A percentile compares a stretch with the other conserved stretches of the same genome.
phyloP scores from a whole-genome alignment of 1,140 invertebrate species.

The Drosophila aff. region DNA sequence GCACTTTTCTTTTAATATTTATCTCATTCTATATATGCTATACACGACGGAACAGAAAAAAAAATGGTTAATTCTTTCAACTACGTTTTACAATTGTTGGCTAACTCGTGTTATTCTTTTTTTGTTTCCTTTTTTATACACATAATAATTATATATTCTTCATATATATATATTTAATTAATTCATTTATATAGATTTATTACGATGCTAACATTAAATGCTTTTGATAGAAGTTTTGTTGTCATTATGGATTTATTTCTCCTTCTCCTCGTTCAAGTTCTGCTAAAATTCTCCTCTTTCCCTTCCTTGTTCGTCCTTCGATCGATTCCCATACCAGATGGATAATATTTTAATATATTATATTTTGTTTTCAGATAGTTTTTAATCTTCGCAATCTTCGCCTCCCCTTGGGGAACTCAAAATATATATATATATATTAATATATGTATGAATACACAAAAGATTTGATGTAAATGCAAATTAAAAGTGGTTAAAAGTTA shows the following conservation, averaged over 20 bases:
- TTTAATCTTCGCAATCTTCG: slow-evolving; percentile 32
- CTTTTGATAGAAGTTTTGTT: slow-evolving; percentile 63
- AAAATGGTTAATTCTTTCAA: slow-evolving; percentile 38
- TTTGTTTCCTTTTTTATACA: slow-evolving; percentile 2
- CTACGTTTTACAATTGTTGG: slow-evolving; percentile 60
- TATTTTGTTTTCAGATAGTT: slow-evolving; percentile 25
- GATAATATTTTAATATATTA: slow-evolving; percentile 22
- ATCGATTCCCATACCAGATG: slow-evolving; percentile 13
- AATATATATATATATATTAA: neutral
- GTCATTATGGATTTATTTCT: slow-evolving; percentile 29
- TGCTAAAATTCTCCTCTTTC: slow-evolving; percentile 5
- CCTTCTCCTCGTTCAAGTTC: neutral
- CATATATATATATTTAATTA: slow-evolving; percentile 30
- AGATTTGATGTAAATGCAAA: slow-evolving; percentile 58
- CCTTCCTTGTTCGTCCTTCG: neutral
- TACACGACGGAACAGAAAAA: slow-evolving; percentile 24
- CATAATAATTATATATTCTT: slow-evolving; percentile 11
- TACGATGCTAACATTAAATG: slow-evolving; percentile 64
- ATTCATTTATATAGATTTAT: slow-evolving; percentile 42
- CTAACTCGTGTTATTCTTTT: slow-evolving; percentile 35
- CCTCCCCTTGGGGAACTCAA: slow-evolving; percentile 31
- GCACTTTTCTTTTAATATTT: slow-evolving; percentile 12
- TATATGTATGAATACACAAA: slow-evolving; percentile 29
- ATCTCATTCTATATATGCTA: slow-evolving; percentile 26
- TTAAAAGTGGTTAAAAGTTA: slow-evolving; percentile 41